Conservation (phyloP, 2,888 invertebrate genomes). For the Agonopterix heracliana region DNA sequence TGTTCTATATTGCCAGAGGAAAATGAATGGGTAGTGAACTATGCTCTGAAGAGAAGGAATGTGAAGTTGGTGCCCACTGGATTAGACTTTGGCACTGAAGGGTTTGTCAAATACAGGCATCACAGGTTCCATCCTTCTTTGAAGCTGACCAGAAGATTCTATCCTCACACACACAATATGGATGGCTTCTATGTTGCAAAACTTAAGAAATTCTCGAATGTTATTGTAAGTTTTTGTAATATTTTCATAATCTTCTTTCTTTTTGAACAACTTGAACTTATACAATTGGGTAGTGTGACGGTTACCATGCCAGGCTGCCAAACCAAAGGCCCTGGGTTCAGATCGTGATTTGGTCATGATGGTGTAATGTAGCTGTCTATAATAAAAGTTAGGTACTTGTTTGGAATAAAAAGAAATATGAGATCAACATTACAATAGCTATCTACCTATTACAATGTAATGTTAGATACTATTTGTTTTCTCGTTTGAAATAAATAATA, state of each 20-base stretch:
- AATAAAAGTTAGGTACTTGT: too few species aligned
- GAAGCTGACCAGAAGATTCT: constrained; percentile 92
- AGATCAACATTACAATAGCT: too few species aligned
- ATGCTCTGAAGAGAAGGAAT: constrained; percentile 93
- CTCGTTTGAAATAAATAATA: not conserved
- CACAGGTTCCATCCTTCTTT: constrained; percentile 93
- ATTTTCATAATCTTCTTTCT: not conserved
- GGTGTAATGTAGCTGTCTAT: too few species aligned
- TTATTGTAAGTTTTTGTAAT: constrained; percentile 59
- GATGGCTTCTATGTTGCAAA: constrained; percentile 99
- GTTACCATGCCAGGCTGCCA: too few species aligned
- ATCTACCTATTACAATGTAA: too few species aligned
- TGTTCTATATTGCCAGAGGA: constrained; percentile 99
- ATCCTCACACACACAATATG: constrained; percentile 99
- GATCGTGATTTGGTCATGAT: too few species aligned
- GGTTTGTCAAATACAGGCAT: constrained; percentile 92
- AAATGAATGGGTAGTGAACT: constrained; percentile 98
- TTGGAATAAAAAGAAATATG: too few species aligned
- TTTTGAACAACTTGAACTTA: not conserved
- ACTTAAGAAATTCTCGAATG: constrained; percentile 95
- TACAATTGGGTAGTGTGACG: too few species aligned
- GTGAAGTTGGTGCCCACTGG: constrained; percentile 96
- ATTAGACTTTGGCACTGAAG: constrained; percentile 96
- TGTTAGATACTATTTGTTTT: not conserved
- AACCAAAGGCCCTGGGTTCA: too few species aligned